A percentile compares a stretch with the other conserved stretches of the same genome.
These are phyloP conservation scores for Bibio marci DNA, from an alignment of 2,888 invertebrate species.

Conservation along the genomic window DNA sequence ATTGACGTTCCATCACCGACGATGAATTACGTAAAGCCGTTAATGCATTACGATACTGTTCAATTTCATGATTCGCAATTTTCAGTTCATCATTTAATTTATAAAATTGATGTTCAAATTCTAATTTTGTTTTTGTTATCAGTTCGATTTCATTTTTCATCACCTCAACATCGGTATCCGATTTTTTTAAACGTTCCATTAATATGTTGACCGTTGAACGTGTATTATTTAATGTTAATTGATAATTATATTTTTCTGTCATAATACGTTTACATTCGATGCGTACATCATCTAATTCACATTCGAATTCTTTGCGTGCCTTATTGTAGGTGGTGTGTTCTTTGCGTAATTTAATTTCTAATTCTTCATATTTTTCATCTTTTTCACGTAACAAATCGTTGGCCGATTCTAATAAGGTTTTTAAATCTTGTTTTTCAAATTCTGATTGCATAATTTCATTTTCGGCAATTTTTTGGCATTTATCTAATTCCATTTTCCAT, in stretches of 20 bases:
- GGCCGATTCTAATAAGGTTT: slow-evolving; percentile 21
- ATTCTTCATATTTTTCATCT: slow-evolving; percentile 25
- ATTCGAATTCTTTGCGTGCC: slow-evolving; percentile 23
- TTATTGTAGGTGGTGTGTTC: slow-evolving; percentile 27
- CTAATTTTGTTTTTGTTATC: slow-evolving; percentile 20
- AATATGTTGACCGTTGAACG: slow-evolving; percentile 28
- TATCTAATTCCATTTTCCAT: slow-evolving; percentile 32
- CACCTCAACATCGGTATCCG: slow-evolving; percentile 28
- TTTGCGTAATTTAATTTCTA: slow-evolving; percentile 24
- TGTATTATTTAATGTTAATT: slow-evolving; percentile 26
- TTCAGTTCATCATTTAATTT: slow-evolving; percentile 20
- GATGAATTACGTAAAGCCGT: slow-evolving; percentile 20
- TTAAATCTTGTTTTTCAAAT: slow-evolving; percentile 32
- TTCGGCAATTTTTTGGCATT: slow-evolving; percentile 36
- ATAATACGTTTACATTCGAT: slow-evolving; percentile 25
- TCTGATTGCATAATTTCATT: slow-evolving; percentile 35
- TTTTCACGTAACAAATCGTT: slow-evolving; percentile 27
- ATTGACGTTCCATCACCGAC: slow-evolving; percentile 23
- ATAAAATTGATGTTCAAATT: slow-evolving; percentile 21
- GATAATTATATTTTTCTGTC: slow-evolving; percentile 29
- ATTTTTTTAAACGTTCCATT: slow-evolving; percentile 29
- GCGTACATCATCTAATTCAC: slow-evolving; percentile 25
- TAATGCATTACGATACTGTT: slow-evolving; percentile 20
- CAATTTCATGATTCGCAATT: slow-evolving; percentile 17
- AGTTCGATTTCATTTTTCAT: slow-evolving; percentile 25